A percentile compares a stretch with the other conserved stretches of the same genome.
Conservation (phyloP, 2,888 invertebrate genomes). For the Neria commutata region DNA sequence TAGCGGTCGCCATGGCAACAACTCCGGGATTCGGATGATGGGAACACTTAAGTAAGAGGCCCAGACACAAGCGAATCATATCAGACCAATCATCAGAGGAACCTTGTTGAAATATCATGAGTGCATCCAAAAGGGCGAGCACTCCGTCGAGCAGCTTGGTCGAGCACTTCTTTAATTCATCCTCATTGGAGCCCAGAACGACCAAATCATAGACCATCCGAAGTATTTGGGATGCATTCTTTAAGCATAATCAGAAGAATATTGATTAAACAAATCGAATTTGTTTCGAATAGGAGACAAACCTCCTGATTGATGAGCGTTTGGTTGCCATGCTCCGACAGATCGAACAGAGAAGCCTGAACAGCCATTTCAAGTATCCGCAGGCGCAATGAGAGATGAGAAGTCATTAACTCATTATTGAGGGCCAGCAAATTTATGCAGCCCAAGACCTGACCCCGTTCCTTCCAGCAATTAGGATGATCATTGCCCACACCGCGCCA, state of each 20-base stretch:
- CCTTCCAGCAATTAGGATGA: constrained; percentile 66
- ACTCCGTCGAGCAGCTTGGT: constrained; percentile 66
- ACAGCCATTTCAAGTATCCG: constrained; percentile 68
- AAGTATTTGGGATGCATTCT: constrained; percentile 66
- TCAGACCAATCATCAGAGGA: constrained; percentile 65
- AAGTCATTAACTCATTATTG: constrained; percentile 66
- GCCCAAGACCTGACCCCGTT: constrained; percentile 68
- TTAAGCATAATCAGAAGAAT: neutral
- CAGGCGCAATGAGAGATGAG: constrained; percentile 65
- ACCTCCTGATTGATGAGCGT: constrained; percentile 62
- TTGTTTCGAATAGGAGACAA: neutral
- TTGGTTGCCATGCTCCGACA: constrained; percentile 64
- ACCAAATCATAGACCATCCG: constrained; percentile 67
- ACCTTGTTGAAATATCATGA: constrained; percentile 66
- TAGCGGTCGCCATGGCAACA: constrained; percentile 68
- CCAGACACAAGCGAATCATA: constrained; percentile 65
- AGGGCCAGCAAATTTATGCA: constrained; percentile 67
- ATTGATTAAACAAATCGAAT: neutral
- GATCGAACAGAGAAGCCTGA: constrained; percentile 66
- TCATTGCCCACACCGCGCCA: constrained; percentile 69
- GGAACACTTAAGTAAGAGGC: constrained; percentile 63
- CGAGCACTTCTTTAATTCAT: constrained; percentile 64
- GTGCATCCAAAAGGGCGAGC: constrained; percentile 64
- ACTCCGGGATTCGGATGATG: constrained; percentile 64
- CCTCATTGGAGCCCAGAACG: constrained; percentile 65